phyloP scores from a whole-genome alignment of 2,113 vertebrate genomes.

The Benitochromis conjunctus region DNA sequence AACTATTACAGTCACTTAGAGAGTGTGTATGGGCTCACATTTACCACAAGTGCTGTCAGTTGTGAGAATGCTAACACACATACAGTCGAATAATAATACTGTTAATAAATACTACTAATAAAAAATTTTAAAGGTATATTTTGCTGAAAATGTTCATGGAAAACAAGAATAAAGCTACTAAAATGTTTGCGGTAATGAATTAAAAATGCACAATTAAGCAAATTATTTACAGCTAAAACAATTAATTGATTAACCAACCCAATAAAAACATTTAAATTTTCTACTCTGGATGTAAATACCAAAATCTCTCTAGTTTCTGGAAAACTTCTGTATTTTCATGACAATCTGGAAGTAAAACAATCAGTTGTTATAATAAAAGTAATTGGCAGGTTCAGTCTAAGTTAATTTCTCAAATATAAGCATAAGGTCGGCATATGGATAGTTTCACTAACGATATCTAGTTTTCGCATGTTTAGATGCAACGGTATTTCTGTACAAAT shows the following conservation, averaged over 20 bases:
- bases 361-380: neutral
- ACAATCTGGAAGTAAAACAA: neutral
- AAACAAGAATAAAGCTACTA: neutral
- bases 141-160: neutral
- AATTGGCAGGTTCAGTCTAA: neutral
- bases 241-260: neutral
- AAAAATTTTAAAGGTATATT: neutral
- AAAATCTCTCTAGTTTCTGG: neutral
- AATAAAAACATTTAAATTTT: neutral
- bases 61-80: neutral
- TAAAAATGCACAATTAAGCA: neutral
- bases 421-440: neutral
- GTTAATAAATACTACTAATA: too few species aligned
- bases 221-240: neutral
- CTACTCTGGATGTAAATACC: neutral
- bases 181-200: neutral
- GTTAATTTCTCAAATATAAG: neutral
- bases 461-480: neutral
- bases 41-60: neutral
- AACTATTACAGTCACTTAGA: neutral
- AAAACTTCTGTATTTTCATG: neutral
- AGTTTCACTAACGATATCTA: neutral
- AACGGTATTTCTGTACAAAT: neutral
- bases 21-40: neutral
- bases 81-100: fast-evolving